Evolutionary conservation across 2,888 invertebrate genomes (phyloP).

Genomic region (Drosophila niveifrons): DNA sequence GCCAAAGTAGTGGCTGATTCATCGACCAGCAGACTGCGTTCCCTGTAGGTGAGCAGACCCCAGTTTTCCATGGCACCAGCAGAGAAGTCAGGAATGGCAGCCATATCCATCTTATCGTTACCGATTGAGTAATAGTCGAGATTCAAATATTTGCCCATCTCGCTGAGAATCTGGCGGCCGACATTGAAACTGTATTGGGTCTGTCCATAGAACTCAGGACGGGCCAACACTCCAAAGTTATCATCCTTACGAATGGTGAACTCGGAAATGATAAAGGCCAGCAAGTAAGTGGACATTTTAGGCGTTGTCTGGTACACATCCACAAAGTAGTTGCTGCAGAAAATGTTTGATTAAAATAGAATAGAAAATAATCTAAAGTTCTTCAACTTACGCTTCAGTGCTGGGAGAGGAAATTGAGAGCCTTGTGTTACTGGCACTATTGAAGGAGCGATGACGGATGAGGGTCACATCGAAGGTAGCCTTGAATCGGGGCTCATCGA

Average conservation of each 20-base stretch:
- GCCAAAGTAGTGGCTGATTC: constrained; percentile 87
- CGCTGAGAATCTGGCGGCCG: constrained; percentile 86
- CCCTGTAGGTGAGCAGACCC: constrained; percentile 94
- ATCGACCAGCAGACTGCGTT: constrained; percentile 89
- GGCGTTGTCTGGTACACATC: constrained; percentile 85
- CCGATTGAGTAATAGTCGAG: constrained; percentile 86
- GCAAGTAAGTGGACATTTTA: constrained; percentile 92
- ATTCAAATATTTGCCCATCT: constrained; percentile 87
- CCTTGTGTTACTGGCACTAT: constrained; percentile 75
- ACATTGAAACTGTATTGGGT: constrained; percentile 89
- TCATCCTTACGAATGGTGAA: constrained; percentile 83
- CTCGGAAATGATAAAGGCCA: constrained; percentile 91
- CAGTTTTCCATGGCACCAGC: constrained; percentile 97
- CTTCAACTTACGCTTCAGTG: constrained; percentile 64
- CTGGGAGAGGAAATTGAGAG: constrained; percentile 25
- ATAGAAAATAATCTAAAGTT: too few species aligned
- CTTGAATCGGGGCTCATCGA: constrained; percentile 91
- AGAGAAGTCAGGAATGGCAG: constrained; percentile 94
- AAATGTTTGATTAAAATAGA: too few species aligned
- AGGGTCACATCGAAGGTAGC: constrained; percentile 87
- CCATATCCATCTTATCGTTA: constrained; percentile 91
- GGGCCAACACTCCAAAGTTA: constrained; percentile 88
- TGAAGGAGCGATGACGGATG: constrained; percentile 80
- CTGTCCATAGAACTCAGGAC: constrained; percentile 89
- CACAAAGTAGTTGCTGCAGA: constrained; percentile 57